These are phyloP conservation scores for Cylloceria caligata DNA, from an alignment of 2,888 invertebrate genomes.

Conservation along the genomic window DNA sequence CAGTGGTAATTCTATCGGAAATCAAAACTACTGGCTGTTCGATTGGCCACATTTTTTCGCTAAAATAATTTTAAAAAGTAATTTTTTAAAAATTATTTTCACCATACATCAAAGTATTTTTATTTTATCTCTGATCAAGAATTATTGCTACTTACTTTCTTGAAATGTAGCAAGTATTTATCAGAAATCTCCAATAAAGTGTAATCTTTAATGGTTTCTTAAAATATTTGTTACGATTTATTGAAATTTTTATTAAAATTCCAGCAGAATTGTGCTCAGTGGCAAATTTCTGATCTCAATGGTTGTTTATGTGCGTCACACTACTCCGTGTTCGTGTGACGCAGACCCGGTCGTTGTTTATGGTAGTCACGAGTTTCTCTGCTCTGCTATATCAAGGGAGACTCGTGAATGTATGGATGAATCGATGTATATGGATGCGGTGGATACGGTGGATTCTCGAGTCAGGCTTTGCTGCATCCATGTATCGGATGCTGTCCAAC, in stretches of 20 bases:
- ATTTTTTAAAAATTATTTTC: no score
- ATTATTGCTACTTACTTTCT: no score
- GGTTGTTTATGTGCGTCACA: slow-evolving; percentile 63
- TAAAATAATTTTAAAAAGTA: no score
- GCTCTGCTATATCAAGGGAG: slow-evolving; percentile 27
- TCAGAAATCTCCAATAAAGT: no score
- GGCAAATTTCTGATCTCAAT: neutral
- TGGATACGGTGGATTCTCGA: neutral
- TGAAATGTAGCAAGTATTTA: no score
- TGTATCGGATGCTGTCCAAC: neutral
- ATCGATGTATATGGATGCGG: slow-evolving; percentile 32
- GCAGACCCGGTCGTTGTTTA: slow-evolving; percentile 57
- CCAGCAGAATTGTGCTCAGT: neutral
- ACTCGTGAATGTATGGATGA: neutral
- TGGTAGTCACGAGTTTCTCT: slow-evolving; percentile 58
- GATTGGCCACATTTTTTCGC: no score
- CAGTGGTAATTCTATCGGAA: no score
- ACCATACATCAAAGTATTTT: no score
- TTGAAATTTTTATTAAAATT: neutral
- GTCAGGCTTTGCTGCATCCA: neutral
- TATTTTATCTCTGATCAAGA: no score
- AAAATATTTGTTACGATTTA: no score
- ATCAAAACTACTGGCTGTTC: no score
- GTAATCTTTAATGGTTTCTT: no score
- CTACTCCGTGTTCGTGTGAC: slow-evolving; percentile 56